Base-by-base conservation (phyloP, 2,113 vertebrate genomes). In the Meleagris gallopavo region DNA sequence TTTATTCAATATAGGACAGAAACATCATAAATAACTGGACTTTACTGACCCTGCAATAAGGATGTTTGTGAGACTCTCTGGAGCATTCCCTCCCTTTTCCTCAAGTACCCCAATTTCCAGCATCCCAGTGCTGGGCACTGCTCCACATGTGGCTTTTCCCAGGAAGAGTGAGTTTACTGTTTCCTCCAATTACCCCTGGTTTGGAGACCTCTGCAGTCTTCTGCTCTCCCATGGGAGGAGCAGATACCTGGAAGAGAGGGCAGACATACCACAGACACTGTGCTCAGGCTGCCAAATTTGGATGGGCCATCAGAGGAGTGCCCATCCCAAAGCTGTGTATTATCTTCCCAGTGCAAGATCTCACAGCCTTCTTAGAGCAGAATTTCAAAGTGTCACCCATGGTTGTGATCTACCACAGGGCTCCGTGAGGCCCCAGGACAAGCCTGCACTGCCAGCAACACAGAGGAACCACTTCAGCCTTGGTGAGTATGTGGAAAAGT, bases 381-480 rank as follows among this genome's bases (percentile, higher is more conserved):
- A 41, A 62, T 48, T 27, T 66, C 32, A 36, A 57, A 79, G 71
- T 21, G 64, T 38, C 29, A n/a, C 30, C 32, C 52, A 5, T 17
- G 1, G 0, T 13, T 29, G 38, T 22, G 43, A 79, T 11, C 57
- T 17, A 16, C 9, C 29, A 19, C 21, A 34, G 20, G 46, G 55
- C 32, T 25, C 25, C 2, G 1, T 17, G 21, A 4, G 19, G 29
- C 34, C 40, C 6, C 1, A 10, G 79, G 67, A 27, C 64, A 45
- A 13, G 10, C 21, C 29, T 38, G 32, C 3, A 0, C n/a, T 12
- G 4, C 12, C 1, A 1, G 54, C 67, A 55, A 58, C 75, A 27
- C 64, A 10, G 69, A 77, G 70, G 61, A 93, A 45, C 55, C 36
- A 30, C n/a, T 43, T 12, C 46, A 48, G 29, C 38, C 61, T 62